Conservation (phyloP, 2,113 vertebrate genomes). For the Phyllostomus discolor region DNA sequence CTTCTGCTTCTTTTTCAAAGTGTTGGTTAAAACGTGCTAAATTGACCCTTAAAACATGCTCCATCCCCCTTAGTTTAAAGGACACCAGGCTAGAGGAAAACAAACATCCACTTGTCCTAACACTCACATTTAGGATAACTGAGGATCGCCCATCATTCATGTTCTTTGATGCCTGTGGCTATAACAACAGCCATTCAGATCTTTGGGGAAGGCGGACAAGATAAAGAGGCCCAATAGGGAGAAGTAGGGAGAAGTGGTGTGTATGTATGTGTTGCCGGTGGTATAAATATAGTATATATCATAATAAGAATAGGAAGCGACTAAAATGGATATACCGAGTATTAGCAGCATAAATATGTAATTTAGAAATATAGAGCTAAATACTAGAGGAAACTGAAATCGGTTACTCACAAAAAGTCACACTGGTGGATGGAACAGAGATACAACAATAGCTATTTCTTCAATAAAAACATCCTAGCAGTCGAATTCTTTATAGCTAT, state of each 20-base stretch:
- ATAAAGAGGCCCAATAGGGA: background rate
- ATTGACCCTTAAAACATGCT: background rate
- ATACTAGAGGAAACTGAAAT: background rate
- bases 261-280: background rate
- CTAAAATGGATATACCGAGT: background rate
- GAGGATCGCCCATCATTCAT: background rate
- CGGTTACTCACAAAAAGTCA: background rate
- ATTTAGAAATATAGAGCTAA: background rate
- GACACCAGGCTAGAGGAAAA: background rate
- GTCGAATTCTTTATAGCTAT: background rate
- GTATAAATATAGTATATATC: background rate
- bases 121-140: background rate
- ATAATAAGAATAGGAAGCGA: background rate
- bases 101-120: background rate
- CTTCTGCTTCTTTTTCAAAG: background rate
- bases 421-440: background rate
- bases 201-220: background rate
- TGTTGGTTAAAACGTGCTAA: background rate
- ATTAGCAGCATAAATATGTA: background rate
- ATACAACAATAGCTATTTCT: background rate
- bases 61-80: background rate
- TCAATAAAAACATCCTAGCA: background rate
- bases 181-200: background rate
- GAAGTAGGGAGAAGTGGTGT: background rate
- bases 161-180: background rate